These are phyloP conservation scores for Ophion ellenae DNA, from an alignment of 2,888 invertebrate species.

Conservation along the genomic window DNA sequence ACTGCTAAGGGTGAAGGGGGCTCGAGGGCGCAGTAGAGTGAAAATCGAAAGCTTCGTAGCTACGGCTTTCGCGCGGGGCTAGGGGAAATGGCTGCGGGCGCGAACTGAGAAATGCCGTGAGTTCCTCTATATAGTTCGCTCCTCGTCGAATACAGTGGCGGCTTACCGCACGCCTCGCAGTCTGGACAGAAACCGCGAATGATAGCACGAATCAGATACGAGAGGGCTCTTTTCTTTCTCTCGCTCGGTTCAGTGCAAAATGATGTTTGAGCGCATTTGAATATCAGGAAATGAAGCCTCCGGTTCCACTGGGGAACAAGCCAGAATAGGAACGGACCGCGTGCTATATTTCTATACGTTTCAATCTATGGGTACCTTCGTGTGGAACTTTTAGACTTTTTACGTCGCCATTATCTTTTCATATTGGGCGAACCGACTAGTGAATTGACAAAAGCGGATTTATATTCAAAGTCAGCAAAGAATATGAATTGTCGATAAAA, in stretches of 20 bases:
- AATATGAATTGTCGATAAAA: no score
- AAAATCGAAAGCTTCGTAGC: conserved; percentile 8
- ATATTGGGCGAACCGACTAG: no score
- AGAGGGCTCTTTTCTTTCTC: conserved; percentile 40
- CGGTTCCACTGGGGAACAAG: conserved; percentile 71
- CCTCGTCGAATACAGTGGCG: conserved; percentile 19
- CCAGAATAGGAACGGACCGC: conserved; percentile 1
- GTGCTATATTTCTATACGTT: not conserved
- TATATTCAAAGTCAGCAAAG: no score
- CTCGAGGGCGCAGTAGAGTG: no score
- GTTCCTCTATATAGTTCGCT: conserved; percentile 26
- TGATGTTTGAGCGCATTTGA: conserved; percentile 83
- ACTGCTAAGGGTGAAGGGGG: not conserved
- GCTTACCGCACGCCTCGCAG: conserved; percentile 53
- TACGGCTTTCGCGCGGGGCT: not conserved
- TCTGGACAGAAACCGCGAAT: conserved; percentile 69
- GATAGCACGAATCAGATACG: conserved; percentile 60
- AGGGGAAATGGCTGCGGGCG: conserved; percentile 1
- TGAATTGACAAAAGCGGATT: no score
- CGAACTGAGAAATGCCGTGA: conserved; percentile 41
- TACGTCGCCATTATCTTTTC: no score
- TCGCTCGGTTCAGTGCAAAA: conserved; percentile 66
- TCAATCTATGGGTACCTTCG: not conserved
- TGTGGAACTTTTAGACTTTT: no score
- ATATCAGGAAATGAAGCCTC: conserved; percentile 83